Evolutionary conservation across 2,113 vertebrate species (phyloP), one percentile per base, ranked within the genome.

Genomic region (Bothrops jararaca): DNA sequence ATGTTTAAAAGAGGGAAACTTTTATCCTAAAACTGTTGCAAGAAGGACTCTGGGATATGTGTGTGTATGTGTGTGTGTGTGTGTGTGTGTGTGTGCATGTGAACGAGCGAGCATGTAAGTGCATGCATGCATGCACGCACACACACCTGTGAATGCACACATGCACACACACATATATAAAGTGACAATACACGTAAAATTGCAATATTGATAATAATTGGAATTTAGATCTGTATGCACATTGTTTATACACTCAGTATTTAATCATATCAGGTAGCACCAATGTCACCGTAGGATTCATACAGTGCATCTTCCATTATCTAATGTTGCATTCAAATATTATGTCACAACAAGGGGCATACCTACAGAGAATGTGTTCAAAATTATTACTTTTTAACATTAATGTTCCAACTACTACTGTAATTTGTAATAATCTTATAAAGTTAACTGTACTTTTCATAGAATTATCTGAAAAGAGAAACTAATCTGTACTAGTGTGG

Each of bases 381-480:
- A 87, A 52, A 15, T 52, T 87, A 87, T 48, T 93, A 53, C 88
- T 95, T 52, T 15, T 60, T 42, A 60, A 93, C 93, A 89, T 8
- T 94, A 39, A 58, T 80, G n/a, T 56, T 18, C 26, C 91, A 58
- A 89, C 10, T 92, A 29, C 26, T 89, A 23, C 10, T 88, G 20
- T 64, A 9, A 85, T 86, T 92, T 48, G 10, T 80, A 64, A 54
- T 89, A 86, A 89, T 56, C 52, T 88, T 69, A 29, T 92, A 57
- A 39, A 15, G 18, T 52, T 86, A 85, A 42, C 39, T 23, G 50
- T 24, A 13, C 20, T 26, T 60, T 89, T 58, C 39, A 11, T 87
- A 18, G 5, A 87, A 56, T 22, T 92, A 20, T 89, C 64, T 57
- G 13, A 57, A 92, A 91, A 7, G 26, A 22, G 5, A 89, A 89